These are phyloP conservation scores for Drosophila quadrilineata DNA, from an alignment of 1,140 invertebrate species.

Conservation along the genomic window DNA sequence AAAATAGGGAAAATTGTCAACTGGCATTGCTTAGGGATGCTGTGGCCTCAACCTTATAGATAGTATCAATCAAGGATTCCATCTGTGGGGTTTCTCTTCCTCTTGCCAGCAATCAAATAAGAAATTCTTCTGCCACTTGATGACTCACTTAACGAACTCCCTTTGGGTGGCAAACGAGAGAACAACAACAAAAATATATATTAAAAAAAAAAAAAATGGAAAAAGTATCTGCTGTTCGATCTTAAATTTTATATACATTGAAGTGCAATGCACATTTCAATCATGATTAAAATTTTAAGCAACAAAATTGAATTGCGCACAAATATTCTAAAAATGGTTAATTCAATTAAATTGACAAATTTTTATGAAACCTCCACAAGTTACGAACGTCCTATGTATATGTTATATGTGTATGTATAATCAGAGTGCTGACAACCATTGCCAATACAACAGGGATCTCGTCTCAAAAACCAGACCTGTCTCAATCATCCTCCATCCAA, in stretches of 20 bases:
- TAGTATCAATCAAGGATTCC: too few species aligned
- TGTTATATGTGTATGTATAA: too few species aligned
- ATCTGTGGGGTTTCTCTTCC: too few species aligned
- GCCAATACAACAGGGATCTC: background rate
- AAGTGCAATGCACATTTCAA: conserved; percentile 61
- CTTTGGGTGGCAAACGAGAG: too few species aligned
- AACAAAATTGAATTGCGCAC: conserved; percentile 38
- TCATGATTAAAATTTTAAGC: conserved; percentile 72
- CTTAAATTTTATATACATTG: too few species aligned
- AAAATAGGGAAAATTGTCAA: conserved; percentile 35
- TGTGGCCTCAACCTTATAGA: too few species aligned
- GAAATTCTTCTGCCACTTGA: too few species aligned
- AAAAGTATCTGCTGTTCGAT: too few species aligned
- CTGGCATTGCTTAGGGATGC: conserved; percentile 8
- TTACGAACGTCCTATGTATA: background rate
- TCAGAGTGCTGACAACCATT: conserved; percentile 28
- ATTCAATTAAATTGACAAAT: conserved; percentile 78
- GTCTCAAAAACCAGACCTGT: background rate
- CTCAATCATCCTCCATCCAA: background rate
- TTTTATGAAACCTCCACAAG: conserved; percentile 55
- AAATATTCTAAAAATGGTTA: conserved; percentile 70
- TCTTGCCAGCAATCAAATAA: too few species aligned
- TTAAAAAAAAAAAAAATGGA: too few species aligned
- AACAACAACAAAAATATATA: too few species aligned
- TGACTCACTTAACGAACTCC: too few species aligned